Percentiles rank a stretch among this genome's conserved stretches.
Evolutionary conservation across 2,113 vertebrate genomes (phyloP).

Genomic region (Baryphthengus martii): DNA sequence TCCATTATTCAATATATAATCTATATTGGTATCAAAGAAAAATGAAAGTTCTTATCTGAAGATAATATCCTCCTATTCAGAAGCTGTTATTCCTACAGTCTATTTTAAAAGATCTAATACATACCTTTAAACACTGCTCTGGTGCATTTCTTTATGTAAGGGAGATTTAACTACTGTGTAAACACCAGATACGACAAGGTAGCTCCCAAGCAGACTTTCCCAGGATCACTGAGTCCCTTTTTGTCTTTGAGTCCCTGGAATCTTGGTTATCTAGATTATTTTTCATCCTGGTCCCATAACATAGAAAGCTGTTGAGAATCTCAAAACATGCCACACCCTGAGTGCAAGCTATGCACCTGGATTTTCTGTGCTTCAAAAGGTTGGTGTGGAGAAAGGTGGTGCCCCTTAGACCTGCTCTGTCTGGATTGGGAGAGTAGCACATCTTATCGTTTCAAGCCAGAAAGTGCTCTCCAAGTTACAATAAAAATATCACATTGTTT

Average conservation of each 20-base stretch:
- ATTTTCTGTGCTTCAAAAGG: not conserved
- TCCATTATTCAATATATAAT: not conserved
- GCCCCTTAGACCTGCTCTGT: not conserved
- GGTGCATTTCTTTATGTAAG: not conserved
- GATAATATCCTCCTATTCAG: not conserved
- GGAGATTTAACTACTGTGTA: not conserved
- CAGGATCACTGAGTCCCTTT: not conserved
- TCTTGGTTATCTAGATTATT: not conserved
- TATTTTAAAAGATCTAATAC: not conserved
- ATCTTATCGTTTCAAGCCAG: not conserved
- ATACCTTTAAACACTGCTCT: not conserved
- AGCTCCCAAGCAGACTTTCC: not conserved
- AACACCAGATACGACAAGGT: not conserved
- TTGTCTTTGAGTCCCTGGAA: not conserved
- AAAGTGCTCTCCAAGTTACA: not conserved
- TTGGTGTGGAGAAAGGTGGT: not conserved
- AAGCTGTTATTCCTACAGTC: not conserved
- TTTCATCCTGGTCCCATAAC: not conserved
- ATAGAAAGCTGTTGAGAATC: not conserved
- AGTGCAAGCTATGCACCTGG: fast-evolving
- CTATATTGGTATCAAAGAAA: not conserved
- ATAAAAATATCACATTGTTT: not conserved
- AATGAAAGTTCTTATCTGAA: not conserved
- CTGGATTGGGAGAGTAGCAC: not conserved
- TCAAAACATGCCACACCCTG: not conserved